Percentiles rank a stretch among this genome's conserved stretches.
phyloP scores from a whole-genome alignment of 53 echinoderm and acorn worm genomes.

The Zoroaster sp. region DNA sequence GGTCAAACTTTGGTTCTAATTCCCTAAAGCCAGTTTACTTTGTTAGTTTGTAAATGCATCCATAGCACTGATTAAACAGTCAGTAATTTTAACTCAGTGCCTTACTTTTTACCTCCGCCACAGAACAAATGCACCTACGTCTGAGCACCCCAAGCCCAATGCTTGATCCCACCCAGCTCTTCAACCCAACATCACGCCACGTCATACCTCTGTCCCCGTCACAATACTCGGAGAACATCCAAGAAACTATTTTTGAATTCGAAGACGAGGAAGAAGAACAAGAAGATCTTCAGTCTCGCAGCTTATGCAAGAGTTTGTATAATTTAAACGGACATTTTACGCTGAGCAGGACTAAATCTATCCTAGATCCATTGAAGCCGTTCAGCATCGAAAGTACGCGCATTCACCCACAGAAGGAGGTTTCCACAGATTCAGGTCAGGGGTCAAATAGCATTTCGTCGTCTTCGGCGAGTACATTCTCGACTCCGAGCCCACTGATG shows the following conservation, averaged over 20 bases:
- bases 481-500: conserved; percentile 86
- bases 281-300: background rate
- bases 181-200: conserved; percentile 50
- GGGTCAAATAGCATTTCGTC: conserved; percentile 78
- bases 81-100: no score
- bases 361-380: conserved; percentile 24
- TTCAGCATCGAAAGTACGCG: conserved; percentile 85
- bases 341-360: conserved; percentile 2
- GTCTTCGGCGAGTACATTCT: conserved; percentile 66
- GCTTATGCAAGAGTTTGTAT: background rate
- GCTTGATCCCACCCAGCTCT: conserved; percentile 46
- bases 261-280: conserved; percentile 47
- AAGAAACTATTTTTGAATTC: conserved; percentile 75
- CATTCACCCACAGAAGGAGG: conserved; percentile 66
- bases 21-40: no score
- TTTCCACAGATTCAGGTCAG: conserved; percentile 84
- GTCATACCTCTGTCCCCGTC: conserved; percentile 69
- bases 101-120: no score
- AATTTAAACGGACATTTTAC: background rate
- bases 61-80: no score
- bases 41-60: no score
- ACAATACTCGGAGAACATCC: conserved; percentile 25
- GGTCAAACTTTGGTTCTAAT: no score
- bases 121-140: conserved; percentile 82
- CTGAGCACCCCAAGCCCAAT: conserved; percentile 77